A percentile compares a stretch with the other conserved stretches of the same genome.
Evolutionary conservation across 2,113 vertebrate species (phyloP).

Genomic region (Hucho hucho): DNA sequence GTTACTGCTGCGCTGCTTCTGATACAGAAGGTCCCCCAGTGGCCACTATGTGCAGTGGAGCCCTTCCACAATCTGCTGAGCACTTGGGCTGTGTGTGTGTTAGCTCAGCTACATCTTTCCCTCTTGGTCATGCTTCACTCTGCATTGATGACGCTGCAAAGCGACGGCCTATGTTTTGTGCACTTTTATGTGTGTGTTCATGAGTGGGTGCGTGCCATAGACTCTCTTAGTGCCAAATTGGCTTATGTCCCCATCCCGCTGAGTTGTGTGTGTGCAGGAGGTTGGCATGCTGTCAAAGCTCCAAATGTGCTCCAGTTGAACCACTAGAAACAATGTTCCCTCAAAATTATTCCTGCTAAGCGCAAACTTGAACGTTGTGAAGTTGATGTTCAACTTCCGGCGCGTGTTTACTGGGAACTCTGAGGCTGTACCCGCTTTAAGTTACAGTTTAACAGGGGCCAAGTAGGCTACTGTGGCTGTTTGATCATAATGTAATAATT

Average conservation of each 20-base stretch:
- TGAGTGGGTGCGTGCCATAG: neutral
- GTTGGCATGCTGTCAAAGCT: neutral
- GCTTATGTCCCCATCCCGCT: conserved; percentile 20
- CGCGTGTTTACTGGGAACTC: too few relatives aligned
- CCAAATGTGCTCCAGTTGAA: neutral
- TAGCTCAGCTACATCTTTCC: neutral
- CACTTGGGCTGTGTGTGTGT: neutral
- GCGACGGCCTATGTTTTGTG: neutral
- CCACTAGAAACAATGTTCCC: too few relatives aligned
- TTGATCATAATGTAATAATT: too few relatives aligned
- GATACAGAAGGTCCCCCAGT: neutral
- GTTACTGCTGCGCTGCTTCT: neutral
- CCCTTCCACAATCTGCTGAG: neutral
- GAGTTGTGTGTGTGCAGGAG: conserved; percentile 17
- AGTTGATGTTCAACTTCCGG: too few relatives aligned
- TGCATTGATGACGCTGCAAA: neutral
- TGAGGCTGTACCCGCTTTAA: too few relatives aligned
- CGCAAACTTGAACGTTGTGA: too few relatives aligned
- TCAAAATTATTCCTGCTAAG: too few relatives aligned
- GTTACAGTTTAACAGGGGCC: too few relatives aligned
- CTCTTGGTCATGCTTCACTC: neutral
- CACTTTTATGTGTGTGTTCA: neutral
- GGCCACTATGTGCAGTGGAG: neutral
- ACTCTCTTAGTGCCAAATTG: conserved; percentile 9
- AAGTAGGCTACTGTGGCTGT: too few relatives aligned